Conservation (phyloP, 2,113 vertebrate species). For the Gasterosteus nipponicus region DNA sequence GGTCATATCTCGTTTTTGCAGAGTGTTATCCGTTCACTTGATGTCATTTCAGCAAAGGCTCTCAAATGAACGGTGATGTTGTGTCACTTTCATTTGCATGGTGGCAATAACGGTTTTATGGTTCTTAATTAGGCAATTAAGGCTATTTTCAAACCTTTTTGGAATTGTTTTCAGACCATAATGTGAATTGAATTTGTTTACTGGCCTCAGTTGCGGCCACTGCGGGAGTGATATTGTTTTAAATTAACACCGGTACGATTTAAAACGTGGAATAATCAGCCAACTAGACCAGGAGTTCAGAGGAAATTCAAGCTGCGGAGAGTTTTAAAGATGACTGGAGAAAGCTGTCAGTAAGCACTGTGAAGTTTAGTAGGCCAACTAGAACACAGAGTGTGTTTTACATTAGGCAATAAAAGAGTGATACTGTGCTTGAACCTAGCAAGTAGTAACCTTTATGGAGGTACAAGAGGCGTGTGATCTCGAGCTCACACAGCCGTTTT, state of each 20-base stretch:
- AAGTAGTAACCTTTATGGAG: conserved; percentile 79
- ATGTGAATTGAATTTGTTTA: conserved; percentile 48
- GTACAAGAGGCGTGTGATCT: conserved; percentile 71
- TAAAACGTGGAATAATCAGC: conserved; percentile 18
- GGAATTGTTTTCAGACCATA: conserved; percentile 41
- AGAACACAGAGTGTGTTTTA: conserved; percentile 71
- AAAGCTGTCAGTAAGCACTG: conserved; percentile 37
- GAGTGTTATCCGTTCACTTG: not conserved
- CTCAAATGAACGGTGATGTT: not conserved
- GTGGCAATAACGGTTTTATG: conserved; percentile 29
- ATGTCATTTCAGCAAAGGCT: not conserved
- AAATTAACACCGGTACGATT: conserved; percentile 29
- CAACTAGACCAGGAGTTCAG: not conserved
- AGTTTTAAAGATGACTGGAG: conserved; percentile 22
- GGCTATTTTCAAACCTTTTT: conserved; percentile 41
- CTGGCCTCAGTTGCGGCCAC: conserved; percentile 16
- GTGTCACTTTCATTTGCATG: conserved; percentile 18
- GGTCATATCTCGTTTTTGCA: not conserved
- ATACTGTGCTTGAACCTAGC: conserved; percentile 79
- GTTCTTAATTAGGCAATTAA: conserved; percentile 23
- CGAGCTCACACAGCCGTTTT: conserved; percentile 77
- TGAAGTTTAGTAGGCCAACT: conserved; percentile 41
- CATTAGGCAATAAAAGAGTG: conserved; percentile 76
- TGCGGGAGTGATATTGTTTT: conserved; percentile 30
- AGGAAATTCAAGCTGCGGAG: conserved; percentile 1